These are phyloP conservation scores for Drosophila elegans DNA, from an alignment of 1,140 invertebrate genomes.

Conservation along the genomic window DNA sequence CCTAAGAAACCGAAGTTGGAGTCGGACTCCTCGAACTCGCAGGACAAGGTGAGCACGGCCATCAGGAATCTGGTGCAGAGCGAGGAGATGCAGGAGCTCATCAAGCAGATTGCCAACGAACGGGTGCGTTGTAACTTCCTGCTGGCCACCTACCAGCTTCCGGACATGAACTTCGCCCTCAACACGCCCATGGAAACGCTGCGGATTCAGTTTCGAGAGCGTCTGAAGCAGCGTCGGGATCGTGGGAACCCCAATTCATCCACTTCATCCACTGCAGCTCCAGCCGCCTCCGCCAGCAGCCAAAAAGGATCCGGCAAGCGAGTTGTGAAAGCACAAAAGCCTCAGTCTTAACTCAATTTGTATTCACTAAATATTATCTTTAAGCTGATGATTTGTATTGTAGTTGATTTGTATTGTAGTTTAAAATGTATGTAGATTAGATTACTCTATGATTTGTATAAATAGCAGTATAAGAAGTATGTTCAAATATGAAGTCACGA, in stretches of 20 bases:
- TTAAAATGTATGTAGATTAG: no score
- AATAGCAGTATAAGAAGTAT: no score
- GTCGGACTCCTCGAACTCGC: neutral
- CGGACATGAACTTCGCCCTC: constrained; percentile 65
- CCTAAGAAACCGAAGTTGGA: neutral
- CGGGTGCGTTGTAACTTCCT: constrained; percentile 68
- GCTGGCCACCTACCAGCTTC: constrained; percentile 63
- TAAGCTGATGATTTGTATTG: neutral
- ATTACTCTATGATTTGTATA: no score
- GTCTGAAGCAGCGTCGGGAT: constrained; percentile 36
- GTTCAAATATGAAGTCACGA: no score
- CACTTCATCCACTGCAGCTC: no score
- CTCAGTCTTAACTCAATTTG: neutral
- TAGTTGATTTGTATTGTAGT: neutral
- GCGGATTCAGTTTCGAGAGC: constrained; percentile 43
- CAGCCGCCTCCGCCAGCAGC: neutral
- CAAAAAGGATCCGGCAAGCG: constrained; percentile 10
- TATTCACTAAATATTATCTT: no score
- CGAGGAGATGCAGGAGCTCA: constrained; percentile 28
- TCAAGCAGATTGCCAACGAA: constrained; percentile 55
- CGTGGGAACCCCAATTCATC: neutral
- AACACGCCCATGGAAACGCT: constrained; percentile 36
- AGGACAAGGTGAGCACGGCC: neutral
- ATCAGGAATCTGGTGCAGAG: constrained; percentile 29
- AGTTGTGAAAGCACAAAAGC: constrained; percentile 5